Evolutionary conservation across 35 echinoderm and acorn worm species (phyloP).

Genomic region (Strongylocentrotus purpuratus): DNA sequence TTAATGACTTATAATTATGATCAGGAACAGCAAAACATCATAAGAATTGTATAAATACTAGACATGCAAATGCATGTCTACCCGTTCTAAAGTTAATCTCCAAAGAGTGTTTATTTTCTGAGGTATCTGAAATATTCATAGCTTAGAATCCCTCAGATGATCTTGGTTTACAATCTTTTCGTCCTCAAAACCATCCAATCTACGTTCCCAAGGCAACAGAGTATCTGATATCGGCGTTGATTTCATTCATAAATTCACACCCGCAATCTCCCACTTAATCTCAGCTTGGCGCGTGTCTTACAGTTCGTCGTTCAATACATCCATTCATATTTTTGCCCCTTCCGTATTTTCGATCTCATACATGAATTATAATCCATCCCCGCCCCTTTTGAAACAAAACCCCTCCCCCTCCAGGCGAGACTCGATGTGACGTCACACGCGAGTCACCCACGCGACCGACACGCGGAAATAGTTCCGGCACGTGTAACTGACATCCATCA

Average conservation of each 20-base stretch:
- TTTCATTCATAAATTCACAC: slow-evolving; percentile 12
- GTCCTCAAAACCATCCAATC: background rate
- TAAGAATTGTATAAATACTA: background rate
- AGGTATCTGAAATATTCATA: background rate
- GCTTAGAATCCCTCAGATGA: background rate
- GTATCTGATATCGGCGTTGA: slow-evolving; percentile 1
- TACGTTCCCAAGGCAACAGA: background rate
- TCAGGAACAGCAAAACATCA: no score
- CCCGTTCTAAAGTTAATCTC: background rate
- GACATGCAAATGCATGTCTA: background rate
- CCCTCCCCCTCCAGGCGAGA: background rate
- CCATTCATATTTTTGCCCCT: background rate
- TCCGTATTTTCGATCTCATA: background rate
- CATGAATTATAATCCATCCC: background rate
- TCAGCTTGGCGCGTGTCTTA: background rate
- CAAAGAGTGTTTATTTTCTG: background rate
- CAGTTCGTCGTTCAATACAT: background rate
- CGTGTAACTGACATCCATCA: background rate
- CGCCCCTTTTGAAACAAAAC: slow-evolving; percentile 15
- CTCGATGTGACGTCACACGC: background rate
- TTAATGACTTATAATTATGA: no score
- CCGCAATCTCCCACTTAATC: background rate
- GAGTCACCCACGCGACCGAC: background rate
- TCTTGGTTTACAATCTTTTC: background rate
- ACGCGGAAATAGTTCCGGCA: background rate